Conservation (phyloP, 2,797 vertebrate genomes). For the Balearica regulorum region DNA sequence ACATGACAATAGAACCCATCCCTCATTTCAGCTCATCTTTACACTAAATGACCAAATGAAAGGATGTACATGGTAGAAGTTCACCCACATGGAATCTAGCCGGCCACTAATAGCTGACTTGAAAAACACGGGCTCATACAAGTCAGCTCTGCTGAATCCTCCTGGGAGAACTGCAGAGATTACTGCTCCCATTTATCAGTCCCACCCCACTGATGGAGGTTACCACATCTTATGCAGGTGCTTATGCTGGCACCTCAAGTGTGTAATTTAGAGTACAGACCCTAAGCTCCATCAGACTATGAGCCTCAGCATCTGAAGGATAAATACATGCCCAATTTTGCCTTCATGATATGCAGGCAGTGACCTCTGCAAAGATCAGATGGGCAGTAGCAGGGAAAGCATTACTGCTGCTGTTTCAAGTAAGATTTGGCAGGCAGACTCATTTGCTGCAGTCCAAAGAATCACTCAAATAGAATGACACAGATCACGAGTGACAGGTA, state of each 20-base stretch:
- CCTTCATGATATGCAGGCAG: not conserved
- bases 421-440: not conserved
- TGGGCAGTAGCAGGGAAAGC: not conserved
- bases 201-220: not conserved
- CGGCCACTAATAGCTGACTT: not conserved
- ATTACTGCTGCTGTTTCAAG: not conserved
- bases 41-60: not conserved
- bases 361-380: not conserved
- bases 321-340: not conserved
- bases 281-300: not conserved
- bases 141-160: not conserved
- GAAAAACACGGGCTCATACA: accelerated
- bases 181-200: not conserved
- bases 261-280: not conserved
- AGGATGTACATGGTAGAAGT: not conserved
- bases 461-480: not conserved
- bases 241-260: not conserved
- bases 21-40: not conserved
- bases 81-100: not conserved
- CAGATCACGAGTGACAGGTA: not conserved
- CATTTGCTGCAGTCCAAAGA: not conserved
- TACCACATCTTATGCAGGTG: not conserved
- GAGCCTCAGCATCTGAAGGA: not conserved
- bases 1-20: not conserved
- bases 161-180: not conserved